These are phyloP conservation scores for Diorhabda sublineata DNA, from an alignment of 1,140 invertebrate species.

Conservation along the genomic window DNA sequence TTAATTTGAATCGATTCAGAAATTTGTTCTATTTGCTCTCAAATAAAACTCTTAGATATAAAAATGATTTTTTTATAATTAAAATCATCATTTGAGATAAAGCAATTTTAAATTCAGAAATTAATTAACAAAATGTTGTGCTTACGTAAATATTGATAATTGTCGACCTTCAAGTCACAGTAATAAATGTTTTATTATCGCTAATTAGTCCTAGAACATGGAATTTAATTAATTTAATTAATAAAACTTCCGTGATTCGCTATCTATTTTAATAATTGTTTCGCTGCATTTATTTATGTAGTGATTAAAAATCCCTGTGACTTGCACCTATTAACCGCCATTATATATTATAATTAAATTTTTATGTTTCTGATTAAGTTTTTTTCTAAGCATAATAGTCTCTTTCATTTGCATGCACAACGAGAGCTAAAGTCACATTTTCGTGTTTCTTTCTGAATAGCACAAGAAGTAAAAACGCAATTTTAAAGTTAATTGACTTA, in stretches of 20 bases:
- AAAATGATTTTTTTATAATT: no score
- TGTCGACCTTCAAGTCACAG: background rate
- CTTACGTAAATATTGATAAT: no score
- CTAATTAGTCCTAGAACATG: constrained; percentile 11
- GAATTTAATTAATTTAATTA: constrained; percentile 17
- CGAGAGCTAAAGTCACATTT: background rate
- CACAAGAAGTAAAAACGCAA: background rate
- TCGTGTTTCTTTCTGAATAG: background rate
- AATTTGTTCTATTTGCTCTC: no score
- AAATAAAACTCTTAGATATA: no score
- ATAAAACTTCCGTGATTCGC: constrained; percentile 14
- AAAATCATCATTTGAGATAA: no score
- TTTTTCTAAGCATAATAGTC: background rate
- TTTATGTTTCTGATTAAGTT: background rate
- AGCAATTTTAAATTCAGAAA: no score
- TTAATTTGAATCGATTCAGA: no score
- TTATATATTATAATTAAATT: constrained; percentile 9
- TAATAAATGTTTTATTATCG: constrained; percentile 11
- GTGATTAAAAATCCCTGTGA: constrained; percentile 10
- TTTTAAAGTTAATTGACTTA: background rate
- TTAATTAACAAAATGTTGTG: no score
- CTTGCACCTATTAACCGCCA: background rate
- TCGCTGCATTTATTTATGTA: constrained; percentile 5
- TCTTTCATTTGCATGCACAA: background rate
- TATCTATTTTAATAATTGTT: constrained; percentile 8